These are phyloP conservation scores for Bungarus multicinctus DNA, from an alignment of 2,113 vertebrate species.

Conservation along the genomic window DNA sequence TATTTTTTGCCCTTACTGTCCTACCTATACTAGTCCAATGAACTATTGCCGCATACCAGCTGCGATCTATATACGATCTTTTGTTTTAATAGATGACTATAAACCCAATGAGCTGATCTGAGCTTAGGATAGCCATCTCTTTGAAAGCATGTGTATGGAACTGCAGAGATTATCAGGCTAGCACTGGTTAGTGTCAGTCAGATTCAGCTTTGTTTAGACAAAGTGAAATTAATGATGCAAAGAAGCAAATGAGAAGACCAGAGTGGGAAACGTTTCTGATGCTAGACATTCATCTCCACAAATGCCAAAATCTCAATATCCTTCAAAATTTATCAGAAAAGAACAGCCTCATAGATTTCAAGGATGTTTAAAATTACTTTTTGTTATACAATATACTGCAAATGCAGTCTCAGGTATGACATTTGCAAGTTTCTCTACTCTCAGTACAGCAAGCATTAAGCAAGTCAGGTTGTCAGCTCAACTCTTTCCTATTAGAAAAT, in stretches of 20 bases:
- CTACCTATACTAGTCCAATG: neutral
- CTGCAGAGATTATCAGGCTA: neutral
- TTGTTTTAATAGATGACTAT: neutral
- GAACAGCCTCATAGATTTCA: neutral
- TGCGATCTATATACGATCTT: neutral
- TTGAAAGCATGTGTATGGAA: neutral
- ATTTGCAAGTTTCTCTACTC: neutral
- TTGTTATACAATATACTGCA: neutral
- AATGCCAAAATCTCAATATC: neutral
- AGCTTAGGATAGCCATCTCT: neutral
- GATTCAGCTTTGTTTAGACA: neutral
- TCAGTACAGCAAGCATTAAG: neutral
- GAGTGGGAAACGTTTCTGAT: neutral
- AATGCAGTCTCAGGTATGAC: neutral
- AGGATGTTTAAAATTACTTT: neutral
- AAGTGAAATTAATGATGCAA: neutral
- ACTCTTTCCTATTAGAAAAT: neutral
- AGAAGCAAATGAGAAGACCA: neutral
- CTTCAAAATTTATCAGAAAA: neutral
- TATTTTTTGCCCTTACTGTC: neutral
- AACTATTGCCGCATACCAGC: neutral
- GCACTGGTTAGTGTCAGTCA: neutral
- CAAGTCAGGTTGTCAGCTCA: neutral
- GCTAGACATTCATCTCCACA: neutral
- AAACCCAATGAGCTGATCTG: neutral